Base-by-base conservation (phyloP, 2,888 invertebrate genomes). In the Galerucella nymphaeae region DNA sequence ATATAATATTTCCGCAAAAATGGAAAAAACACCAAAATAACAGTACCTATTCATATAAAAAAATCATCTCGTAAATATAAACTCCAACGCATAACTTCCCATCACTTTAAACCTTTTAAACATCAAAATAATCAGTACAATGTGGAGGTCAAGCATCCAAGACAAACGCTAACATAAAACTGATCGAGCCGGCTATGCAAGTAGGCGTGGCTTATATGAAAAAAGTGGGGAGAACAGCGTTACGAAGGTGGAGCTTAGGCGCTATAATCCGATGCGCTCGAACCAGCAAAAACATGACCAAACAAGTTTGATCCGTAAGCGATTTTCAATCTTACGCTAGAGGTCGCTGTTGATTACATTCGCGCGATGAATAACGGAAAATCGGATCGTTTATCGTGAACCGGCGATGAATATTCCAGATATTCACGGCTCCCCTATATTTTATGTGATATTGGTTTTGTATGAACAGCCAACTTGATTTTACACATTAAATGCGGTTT, bases 401-500 rank as follows among this genome's bases (percentile, higher is more conserved):
- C 18, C 45, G 50, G 23, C 18, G 55, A 30, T 53, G 61, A 42
- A 57, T 65, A 64, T 63, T 64, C 50, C 58, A 73, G 73, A 64
- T 64, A 71, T 71, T 74, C 71, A 64, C 72, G 72, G 77, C 73
- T 78, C 77, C 79, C 80, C 78, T 79, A 78, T 82, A 80, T 80
- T 82, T 82, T 82, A 82, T 80, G 82, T 78, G 80, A 79, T 81
- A 80, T 80, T 76, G 77, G 80, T 73, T 78, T 76, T 74, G 78
- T 80, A 79, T 78, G 80, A 80, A 78, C 79, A 80, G 82, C 78
- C 82, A 80, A 83, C 84, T 83, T 80, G 84, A 83, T 83, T 84
- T 83, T 83, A 82, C 83, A 83, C 83, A 83, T 83, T 83, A 83
- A 82, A 83, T 80, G 82, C 77, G 76, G 78, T 78, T 79, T 77